Evolutionary conservation across 2,113 vertebrate genomes (phyloP).

Genomic region (Myanophis thanlyinensis): DNA sequence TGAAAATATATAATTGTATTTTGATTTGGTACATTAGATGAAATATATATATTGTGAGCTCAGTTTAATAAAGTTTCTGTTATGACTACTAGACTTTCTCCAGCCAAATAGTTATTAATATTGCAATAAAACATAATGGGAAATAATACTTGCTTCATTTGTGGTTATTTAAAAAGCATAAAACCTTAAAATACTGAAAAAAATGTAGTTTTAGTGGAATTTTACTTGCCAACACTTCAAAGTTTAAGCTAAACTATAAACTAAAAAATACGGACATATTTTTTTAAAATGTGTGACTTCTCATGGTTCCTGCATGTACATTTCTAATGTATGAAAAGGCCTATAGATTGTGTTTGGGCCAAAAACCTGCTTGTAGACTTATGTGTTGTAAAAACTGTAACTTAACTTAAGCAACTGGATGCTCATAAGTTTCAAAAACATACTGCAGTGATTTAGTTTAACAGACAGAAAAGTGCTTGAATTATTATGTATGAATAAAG

Average conservation of each 20-base stretch:
- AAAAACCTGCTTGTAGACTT: not conserved
- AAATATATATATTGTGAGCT: slow-evolving; percentile 42
- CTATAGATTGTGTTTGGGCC: slow-evolving; percentile 13
- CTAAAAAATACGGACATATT: slow-evolving; percentile 41
- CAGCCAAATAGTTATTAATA: slow-evolving; percentile 43
- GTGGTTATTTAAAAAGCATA: slow-evolving; percentile 13
- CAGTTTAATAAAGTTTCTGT: slow-evolving; percentile 54
- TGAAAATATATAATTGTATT: slow-evolving; percentile 48
- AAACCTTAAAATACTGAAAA: slow-evolving; percentile 17
- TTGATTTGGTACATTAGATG: slow-evolving; percentile 45
- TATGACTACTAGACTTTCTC: slow-evolving; percentile 34
- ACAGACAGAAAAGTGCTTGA: not conserved
- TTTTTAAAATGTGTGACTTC: slow-evolving; percentile 35
- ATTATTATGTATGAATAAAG: slow-evolving; percentile 18
- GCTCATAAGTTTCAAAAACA: not conserved
- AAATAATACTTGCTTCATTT: slow-evolving; percentile 2
- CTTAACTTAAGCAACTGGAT: not conserved
- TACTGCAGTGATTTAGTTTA: not conserved
- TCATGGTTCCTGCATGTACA: slow-evolving; percentile 20
- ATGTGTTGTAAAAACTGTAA: slow-evolving; percentile 11
- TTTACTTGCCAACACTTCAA: slow-evolving; percentile 41
- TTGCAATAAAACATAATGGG: slow-evolving; percentile 13
- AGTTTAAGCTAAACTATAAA: slow-evolving; percentile 32
- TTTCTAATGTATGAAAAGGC: slow-evolving; percentile 9
- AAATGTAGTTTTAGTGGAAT: slow-evolving; percentile 37